Conservation (phyloP, 30 jellyfish, hydroid and myxozoan species). For the Pseudorhiza aurosa region DNA sequence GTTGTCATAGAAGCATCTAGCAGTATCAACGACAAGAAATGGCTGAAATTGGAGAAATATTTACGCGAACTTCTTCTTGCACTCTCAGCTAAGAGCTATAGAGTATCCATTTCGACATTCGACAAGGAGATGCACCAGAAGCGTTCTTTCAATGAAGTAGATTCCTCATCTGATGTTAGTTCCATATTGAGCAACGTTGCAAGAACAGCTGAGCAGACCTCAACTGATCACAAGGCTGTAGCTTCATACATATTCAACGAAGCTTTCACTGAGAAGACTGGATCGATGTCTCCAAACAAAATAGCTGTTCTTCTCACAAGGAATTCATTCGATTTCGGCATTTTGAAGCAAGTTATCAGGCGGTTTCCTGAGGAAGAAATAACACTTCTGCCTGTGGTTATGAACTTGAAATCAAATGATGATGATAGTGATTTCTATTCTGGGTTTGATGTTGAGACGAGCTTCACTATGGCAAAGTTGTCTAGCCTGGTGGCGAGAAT, state of each 20-base stretch:
- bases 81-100: slow-evolving; percentile 6
- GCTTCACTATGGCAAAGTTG: slow-evolving; percentile 27
- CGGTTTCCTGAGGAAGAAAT: slow-evolving; percentile 41
- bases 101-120: slow-evolving; percentile 19
- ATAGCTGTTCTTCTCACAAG: slow-evolving; percentile 31
- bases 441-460: slow-evolving; percentile 25
- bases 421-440: not conserved
- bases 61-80: slow-evolving; percentile 4
- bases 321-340: slow-evolving; percentile 8
- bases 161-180: not conserved
- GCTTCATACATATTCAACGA: slow-evolving; percentile 6
- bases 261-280: slow-evolving; percentile 11
- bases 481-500: not conserved
- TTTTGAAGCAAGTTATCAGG: not conserved
- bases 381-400: slow-evolving; percentile 18
- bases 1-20: slow-evolving; percentile 31
- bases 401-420: slow-evolving; percentile 8
- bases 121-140: not conserved
- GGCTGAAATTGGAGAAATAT: slow-evolving; percentile 6
- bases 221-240: not conserved
- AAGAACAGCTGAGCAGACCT: not conserved
- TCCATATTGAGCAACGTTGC: not conserved
- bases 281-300: slow-evolving; percentile 45
- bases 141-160: not conserved
- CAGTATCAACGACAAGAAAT: not conserved